phyloP scores from a whole-genome alignment of 2,888 invertebrate genomes.

The Caradrina clavipalpis region DNA sequence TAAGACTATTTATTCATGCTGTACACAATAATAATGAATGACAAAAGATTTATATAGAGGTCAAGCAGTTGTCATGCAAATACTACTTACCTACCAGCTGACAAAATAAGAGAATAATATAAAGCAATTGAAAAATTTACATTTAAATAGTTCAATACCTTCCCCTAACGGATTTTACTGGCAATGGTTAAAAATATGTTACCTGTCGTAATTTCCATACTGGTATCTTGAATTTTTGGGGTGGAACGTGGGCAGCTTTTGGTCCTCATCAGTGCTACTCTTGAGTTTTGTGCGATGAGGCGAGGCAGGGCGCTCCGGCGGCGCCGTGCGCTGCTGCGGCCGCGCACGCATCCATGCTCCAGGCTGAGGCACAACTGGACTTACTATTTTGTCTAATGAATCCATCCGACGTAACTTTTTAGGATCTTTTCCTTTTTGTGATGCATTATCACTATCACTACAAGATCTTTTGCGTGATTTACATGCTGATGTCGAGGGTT shows the following conservation, averaged over 20 bases:
- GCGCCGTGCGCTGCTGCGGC: constrained; percentile 80
- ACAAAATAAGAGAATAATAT: constrained; percentile 36
- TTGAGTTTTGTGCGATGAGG: constrained; percentile 82
- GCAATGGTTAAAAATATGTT: constrained; percentile 2
- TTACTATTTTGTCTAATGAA: constrained; percentile 96
- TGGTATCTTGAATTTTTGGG: constrained; percentile 95
- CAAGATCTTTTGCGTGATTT: constrained; percentile 87
- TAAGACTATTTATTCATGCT: constrained; percentile 33
- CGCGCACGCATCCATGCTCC: constrained; percentile 94
- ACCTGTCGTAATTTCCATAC: constrained; percentile 98
- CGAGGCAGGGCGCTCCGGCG: constrained; percentile 87
- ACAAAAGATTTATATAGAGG: constrained; percentile 49
- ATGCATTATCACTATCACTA: constrained; percentile 90
- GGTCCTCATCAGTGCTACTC: constrained; percentile 81
- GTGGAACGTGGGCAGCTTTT: constrained; percentile 92
- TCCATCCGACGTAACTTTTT: constrained; percentile 93
- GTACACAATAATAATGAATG: constrained; percentile 38
- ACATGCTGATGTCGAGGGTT: constrained; percentile 82
- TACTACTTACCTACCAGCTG: constrained; percentile 33
- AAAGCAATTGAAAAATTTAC: constrained; percentile 21
- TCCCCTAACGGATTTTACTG: constrained; percentile 1
- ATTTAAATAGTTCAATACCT: constrained; percentile 15
- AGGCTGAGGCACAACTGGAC: constrained; percentile 97
- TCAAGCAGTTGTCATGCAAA: constrained; percentile 53
- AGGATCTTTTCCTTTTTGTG: constrained; percentile 88